Percentiles rank a stretch among this genome's conserved stretches.
Evolutionary conservation across 2,888 invertebrate genomes (phyloP).

Genomic region (Drosophila algonquin): DNA sequence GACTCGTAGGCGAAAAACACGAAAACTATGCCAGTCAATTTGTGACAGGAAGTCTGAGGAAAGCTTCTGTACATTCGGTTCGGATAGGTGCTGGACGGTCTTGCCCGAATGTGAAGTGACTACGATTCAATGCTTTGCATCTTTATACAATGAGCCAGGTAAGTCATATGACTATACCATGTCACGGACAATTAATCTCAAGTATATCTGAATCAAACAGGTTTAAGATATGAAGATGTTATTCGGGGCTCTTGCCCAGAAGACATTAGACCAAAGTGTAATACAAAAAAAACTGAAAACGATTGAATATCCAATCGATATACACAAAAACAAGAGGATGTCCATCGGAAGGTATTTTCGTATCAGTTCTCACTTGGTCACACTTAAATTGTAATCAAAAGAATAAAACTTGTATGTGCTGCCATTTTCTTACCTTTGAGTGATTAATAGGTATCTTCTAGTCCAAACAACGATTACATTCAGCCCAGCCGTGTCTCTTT

Average conservation of each 20-base stretch:
- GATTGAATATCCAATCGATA: too few relatives aligned
- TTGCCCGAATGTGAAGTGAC: background rate
- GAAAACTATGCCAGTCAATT: background rate
- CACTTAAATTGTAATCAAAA: too few relatives aligned
- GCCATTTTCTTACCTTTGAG: background rate
- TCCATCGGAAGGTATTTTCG: too few relatives aligned
- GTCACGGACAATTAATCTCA: background rate
- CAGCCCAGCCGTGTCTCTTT: slow-evolving; percentile 17
- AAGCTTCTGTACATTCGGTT: background rate
- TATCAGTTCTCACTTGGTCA: too few relatives aligned
- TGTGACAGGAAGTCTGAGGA: background rate
- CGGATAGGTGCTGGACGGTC: background rate
- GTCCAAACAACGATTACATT: background rate
- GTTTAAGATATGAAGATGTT: too few relatives aligned
- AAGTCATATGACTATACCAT: too few relatives aligned
- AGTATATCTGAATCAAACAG: background rate
- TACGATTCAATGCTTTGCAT: background rate
- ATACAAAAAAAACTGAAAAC: too few relatives aligned
- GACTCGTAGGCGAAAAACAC: background rate
- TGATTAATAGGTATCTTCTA: background rate
- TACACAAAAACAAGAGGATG: too few relatives aligned
- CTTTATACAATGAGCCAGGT: background rate
- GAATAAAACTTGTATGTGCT: too few relatives aligned
- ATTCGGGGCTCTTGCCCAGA: too few relatives aligned
- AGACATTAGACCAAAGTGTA: too few relatives aligned